Evolutionary conservation across 2,113 vertebrate genomes (phyloP), one percentile per base, ranked within the genome.

Genomic region (Bothrops jararaca): DNA sequence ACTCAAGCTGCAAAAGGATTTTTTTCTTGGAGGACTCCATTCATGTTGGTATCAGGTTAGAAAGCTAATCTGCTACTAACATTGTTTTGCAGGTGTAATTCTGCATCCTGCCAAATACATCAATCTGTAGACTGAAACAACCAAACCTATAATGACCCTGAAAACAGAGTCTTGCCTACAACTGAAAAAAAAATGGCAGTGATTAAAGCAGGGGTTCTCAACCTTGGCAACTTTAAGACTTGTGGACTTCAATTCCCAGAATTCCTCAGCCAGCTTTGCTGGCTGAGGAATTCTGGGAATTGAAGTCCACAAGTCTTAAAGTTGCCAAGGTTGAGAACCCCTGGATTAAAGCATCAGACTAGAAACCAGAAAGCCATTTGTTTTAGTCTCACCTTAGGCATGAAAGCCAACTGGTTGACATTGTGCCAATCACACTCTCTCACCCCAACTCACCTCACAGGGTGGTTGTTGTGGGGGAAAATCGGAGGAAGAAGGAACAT

Each of bases 1-100:
- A 95, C 94, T 95, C 95, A 93, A 90, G 2, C 3, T 50, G 54
- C 23, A 39, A 34, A 39, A 80, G 69, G 69, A 7, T 54, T 86
- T 57, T 93, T 93, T 86, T 85, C 89, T 92, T 90, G 56, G 29
- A 22, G 45, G 29, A 29, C 1, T 60, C 58, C 58, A 26, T 3
- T 60, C n/a, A 12, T 64, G 29, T n/a, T 5, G 26, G 26, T 13
- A n/a, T n/a, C 60, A n/a, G 1, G 26, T 64, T 69, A n/a, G 60
- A 69, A 69, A 29, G 20, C 57, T 89, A 39, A 88, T n/a, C 6
- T 48, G 3, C 5, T n/a, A 34, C 23, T n/a, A 74, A 34, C 26
- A 26, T 91, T 20, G 42, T 42, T 80, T 20, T 23, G 64, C 20
- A 50, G 45, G 24, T 45, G 13, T 45, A 15, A 42, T 90, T 64